Evolutionary conservation across 2,797 vertebrate species (phyloP).

Genomic region (Babyrousa celebensis): DNA sequence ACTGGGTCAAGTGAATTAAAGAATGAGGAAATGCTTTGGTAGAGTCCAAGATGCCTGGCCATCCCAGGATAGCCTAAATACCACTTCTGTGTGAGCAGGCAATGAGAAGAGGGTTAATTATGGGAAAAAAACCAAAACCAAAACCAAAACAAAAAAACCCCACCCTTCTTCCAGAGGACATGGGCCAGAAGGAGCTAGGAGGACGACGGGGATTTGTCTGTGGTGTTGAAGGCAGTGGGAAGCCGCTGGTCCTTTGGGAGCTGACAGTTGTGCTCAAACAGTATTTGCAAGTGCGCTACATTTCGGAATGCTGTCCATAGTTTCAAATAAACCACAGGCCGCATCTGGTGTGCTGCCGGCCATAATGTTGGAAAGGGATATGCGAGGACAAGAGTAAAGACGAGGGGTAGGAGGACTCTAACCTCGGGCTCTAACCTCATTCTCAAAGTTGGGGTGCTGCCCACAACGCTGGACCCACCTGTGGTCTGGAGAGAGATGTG

Average conservation of each 20-base stretch:
- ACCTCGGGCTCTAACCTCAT: background rate
- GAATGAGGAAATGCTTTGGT: background rate
- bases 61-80: background rate
- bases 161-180: background rate
- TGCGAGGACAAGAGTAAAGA: conserved; percentile 34
- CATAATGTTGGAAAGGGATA: background rate
- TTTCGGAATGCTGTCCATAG: background rate
- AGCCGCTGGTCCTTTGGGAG: accelerated
- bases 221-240: background rate
- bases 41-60: background rate
- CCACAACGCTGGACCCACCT: background rate
- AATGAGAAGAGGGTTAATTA: background rate
- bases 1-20: background rate
- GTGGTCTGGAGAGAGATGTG: background rate
- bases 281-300: background rate
- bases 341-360: background rate
- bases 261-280: background rate
- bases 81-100: background rate
- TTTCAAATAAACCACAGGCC: conserved; percentile 17
- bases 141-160: background rate
- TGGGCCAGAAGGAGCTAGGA: too few species aligned
- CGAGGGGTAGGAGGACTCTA: too few species aligned
- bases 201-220: accelerated
- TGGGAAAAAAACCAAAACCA: background rate
- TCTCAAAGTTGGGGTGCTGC: conserved; percentile 37